Evolutionary conservation across 1,140 invertebrate species (phyloP), one percentile per base, ranked within the genome.

Genomic region (Ericerus pela): DNA sequence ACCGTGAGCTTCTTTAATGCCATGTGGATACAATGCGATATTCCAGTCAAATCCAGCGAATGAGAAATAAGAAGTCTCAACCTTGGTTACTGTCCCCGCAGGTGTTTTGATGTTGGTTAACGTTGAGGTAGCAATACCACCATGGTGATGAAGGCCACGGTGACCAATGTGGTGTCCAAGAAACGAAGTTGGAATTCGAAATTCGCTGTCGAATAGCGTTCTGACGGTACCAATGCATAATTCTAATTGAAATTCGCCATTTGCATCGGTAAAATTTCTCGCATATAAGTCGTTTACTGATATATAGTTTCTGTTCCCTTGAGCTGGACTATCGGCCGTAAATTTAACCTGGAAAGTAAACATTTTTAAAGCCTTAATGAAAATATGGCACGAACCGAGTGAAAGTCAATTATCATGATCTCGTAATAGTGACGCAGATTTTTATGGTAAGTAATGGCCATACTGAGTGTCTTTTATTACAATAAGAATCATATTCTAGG

Each of bases 11-110:
- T 75, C 70, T 53, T 73, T 73, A 56, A 73, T 76, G 8, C 80
- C 80, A 22, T 77, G 72, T 0, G 83, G 84, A 62, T 78, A 82
- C 11, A 87, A 75, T 0, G 80, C 76, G 6, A 90, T 69, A 60
- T 85, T 86, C 88, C 88, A 92, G 62, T 91, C 87, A 65, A 85
- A 89, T 11, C 84, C 81, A 3, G 83, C 82, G 62, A 85, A 87
- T 0, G 77, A 73, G 65, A 86, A 86, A 62, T 81, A 84, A 10
- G 73, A 73, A 1, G 81, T 82, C 64, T 85, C 82, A 36, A 84
- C 63, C 60, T 82, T 76, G 64, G 62, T 70, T 11, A 20, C 30
- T 4, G 28, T 27, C 0, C 57, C 57, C 22, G 41, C 22, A 12
- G 57, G 57, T 47, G 41, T 47, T 47, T 47, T 47, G 26, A 47